Evolutionary conservation across 2,888 invertebrate species (phyloP).

Genomic region (Teinopalpus imperialis): DNA sequence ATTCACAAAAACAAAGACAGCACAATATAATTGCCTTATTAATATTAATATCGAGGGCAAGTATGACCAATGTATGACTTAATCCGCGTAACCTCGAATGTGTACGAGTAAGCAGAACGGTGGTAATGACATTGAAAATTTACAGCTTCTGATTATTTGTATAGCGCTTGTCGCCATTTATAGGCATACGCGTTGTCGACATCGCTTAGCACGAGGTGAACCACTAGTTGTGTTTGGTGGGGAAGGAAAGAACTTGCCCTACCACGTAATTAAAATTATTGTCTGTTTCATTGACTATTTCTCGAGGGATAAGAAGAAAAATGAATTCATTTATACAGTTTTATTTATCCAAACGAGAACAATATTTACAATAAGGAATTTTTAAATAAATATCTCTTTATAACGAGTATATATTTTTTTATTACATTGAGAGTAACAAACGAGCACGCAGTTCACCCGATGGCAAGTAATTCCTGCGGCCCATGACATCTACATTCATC

Average conservation of each 20-base stretch:
- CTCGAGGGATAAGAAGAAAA: too few relatives aligned
- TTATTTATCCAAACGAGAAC: constrained; percentile 3
- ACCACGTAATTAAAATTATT: background rate
- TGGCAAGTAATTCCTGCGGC: too few relatives aligned
- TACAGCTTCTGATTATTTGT: constrained; percentile 3
- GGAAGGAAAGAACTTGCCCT: background rate
- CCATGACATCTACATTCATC: too few relatives aligned
- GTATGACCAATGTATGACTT: constrained; percentile 21
- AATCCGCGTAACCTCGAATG: constrained; percentile 19
- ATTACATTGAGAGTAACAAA: too few relatives aligned
- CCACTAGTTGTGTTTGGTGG: background rate
- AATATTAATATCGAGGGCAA: background rate
- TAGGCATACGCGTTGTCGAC: constrained; percentile 13
- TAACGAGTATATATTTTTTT: too few relatives aligned
- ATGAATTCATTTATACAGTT: too few relatives aligned
- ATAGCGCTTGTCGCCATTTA: constrained; percentile 14
- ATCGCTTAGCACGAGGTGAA: constrained; percentile 6
- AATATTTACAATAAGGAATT: too few relatives aligned
- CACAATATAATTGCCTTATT: too few relatives aligned
- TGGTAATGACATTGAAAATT: constrained; percentile 26
- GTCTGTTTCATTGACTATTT: too few relatives aligned
- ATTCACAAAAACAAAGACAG: too few relatives aligned
- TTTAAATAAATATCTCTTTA: too few relatives aligned
- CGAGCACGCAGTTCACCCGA: too few relatives aligned
- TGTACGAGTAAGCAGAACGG: constrained; percentile 21